Evolutionary conservation across 1,140 invertebrate species (phyloP).

Genomic region (Delia radicum): DNA sequence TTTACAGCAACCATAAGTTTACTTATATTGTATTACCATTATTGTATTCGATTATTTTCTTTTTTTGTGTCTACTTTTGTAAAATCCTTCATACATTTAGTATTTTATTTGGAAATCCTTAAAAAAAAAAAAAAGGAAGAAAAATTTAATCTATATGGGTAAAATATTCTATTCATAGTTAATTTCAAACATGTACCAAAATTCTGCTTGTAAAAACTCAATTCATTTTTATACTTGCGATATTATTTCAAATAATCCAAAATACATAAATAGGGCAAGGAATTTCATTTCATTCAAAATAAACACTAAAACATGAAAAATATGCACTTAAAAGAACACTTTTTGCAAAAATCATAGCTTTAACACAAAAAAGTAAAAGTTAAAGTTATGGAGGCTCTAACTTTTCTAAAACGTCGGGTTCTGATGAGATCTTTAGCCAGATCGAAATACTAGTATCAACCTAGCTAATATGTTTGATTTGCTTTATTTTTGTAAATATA

Average conservation of each 20-base stretch:
- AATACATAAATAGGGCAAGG: background rate
- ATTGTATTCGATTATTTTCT: background rate
- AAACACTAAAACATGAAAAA: background rate
- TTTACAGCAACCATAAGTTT: background rate
- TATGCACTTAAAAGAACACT: background rate
- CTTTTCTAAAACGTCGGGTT: too few species aligned
- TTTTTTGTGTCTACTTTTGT: background rate
- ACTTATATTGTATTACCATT: constrained; percentile 18
- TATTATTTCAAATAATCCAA: constrained; percentile 8
- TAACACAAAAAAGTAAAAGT: too few species aligned
- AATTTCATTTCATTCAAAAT: background rate
- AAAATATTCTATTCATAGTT: background rate
- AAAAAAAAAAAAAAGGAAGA: background rate
- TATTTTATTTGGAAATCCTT: background rate
- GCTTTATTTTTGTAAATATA: too few species aligned
- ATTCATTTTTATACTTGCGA: constrained; percentile 9
- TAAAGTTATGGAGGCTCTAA: too few species aligned
- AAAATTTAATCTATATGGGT: constrained; percentile 5
- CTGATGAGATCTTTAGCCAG: too few species aligned
- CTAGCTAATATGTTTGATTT: too few species aligned
- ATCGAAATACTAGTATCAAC: too few species aligned
- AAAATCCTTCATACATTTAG: background rate
- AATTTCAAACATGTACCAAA: background rate
- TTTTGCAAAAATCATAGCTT: too few species aligned
- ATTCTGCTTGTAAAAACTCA: constrained; percentile 4